These are phyloP conservation scores for Zaprionus inermis DNA, from an alignment of 1,140 invertebrate genomes.

Conservation along the genomic window DNA sequence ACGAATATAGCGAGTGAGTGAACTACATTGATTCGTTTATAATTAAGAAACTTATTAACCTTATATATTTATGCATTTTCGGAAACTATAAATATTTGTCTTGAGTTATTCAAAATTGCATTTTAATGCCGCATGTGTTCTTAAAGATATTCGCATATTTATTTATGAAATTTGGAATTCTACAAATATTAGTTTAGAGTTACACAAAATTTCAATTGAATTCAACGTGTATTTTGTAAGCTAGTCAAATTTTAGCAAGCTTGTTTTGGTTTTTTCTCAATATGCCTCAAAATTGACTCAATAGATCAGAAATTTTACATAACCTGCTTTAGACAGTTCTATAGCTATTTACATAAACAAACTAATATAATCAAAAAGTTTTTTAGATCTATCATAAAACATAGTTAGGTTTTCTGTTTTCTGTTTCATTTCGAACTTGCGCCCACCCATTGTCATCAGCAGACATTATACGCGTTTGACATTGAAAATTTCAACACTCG, in stretches of 20 bases:
- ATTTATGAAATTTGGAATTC: not conserved
- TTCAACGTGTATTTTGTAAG: not conserved
- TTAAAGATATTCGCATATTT: too few relatives aligned
- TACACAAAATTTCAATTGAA: not conserved
- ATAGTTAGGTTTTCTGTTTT: not conserved
- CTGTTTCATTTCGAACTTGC: not conserved
- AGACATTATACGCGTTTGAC: conserved; percentile 13
- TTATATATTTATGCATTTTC: not conserved
- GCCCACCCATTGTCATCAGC: conserved; percentile 1
- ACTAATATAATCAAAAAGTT: not conserved
- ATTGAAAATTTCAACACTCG: conserved; percentile 30
- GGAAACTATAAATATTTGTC: too few relatives aligned
- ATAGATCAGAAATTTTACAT: not conserved
- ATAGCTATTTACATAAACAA: not conserved
- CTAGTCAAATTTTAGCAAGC: not conserved
- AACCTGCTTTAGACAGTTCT: not conserved
- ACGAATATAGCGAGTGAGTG: not conserved
- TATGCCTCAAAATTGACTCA: not conserved
- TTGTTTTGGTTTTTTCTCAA: not conserved
- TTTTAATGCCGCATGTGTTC: too few relatives aligned
- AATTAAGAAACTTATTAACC: not conserved
- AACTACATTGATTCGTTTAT: not conserved
- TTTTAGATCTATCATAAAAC: too few relatives aligned
- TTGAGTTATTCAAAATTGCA: too few relatives aligned
- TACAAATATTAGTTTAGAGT: not conserved